Base-by-base conservation (phyloP, 2,888 invertebrate species). In the Ferrisia virgata region DNA sequence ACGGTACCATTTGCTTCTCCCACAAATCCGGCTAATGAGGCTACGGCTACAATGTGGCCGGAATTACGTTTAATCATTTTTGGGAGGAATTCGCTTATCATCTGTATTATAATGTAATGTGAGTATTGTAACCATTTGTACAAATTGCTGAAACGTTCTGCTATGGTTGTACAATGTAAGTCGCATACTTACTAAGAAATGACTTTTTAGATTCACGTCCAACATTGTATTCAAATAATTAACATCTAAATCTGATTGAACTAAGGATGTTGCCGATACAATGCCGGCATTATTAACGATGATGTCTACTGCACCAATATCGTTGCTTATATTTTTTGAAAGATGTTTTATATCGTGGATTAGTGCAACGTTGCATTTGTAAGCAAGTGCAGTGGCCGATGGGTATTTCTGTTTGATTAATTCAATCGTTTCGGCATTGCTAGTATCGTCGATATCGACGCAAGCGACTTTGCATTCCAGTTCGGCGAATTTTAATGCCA, bases 11-110 rank as follows among this genome's bases (percentile, higher is more conserved):
- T 84, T 0, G 85, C 28, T 18, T 85, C 18, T 2, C 84, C 96
- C 81, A 93, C 88, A 86, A 96, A 90, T 0, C 96, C 96, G 0
- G 97, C 95, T 31, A 97, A 92, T 64, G 97, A 96, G 0, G 97
- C 95, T 53, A 98, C 93, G 0, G 96, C 96, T 5, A 98, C 97
- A 85, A 99, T 93, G 88, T 99, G 98, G 0, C 98, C 98, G 86
- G 93, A 92, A 87, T 96, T 94, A 13, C 91, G 90, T 86, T 92
- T 91, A 88, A 98, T 92, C 98, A 98, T 98, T 84, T 93, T 93
- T 0, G 95, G 96, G 69, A 98, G 90, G 88, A 98, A 98, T 0
- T 96, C 93, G 89, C 96, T 96, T 0, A 94, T 93, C 0, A 96
- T 97, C 96, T 96, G 90, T n/a, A n/a, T n/a, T n/a, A n/a, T n/a